These are phyloP conservation scores for Disparrhopalites patrizii DNA, from an alignment of 2,888 invertebrate genomes.

Conservation along the genomic window DNA sequence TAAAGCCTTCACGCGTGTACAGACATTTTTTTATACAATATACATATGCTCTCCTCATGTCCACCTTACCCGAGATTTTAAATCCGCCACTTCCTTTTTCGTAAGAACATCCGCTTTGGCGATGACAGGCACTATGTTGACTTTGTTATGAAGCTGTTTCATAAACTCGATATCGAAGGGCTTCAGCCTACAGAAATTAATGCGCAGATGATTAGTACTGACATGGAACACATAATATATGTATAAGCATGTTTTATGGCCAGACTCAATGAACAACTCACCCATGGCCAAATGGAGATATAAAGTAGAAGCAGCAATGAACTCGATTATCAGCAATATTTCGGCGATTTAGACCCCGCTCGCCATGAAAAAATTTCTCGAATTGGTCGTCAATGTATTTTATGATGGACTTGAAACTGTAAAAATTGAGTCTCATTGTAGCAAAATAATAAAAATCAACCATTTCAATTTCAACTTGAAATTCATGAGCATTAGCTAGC, in stretches of 20 bases:
- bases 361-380: conserved; percentile 83
- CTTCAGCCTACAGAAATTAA: conserved; percentile 64
- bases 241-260: too few species aligned
- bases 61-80: conserved; percentile 76
- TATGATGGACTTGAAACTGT: conserved; percentile 86
- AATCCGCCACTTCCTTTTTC: conserved; percentile 79
- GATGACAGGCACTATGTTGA: conserved; percentile 96
- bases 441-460: too few species aligned
- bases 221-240: neutral
- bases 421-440: conserved; percentile 34
- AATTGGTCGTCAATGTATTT: conserved; percentile 97
- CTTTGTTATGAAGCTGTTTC: conserved; percentile 92
- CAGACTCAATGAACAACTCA: conserved; percentile 51
- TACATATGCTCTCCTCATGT: too few species aligned
- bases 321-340: conserved; percentile 96
- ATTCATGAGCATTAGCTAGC: conserved; percentile 1
- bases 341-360: conserved; percentile 90
- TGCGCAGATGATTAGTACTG: neutral
- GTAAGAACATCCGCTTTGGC: conserved; percentile 94
- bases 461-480: too few species aligned
- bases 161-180: conserved; percentile 93
- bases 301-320: conserved; percentile 96
- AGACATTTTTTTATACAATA: too few species aligned
- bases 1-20: too few species aligned
- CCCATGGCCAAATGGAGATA: conserved; percentile 96